Evolutionary conservation across 2,888 invertebrate genomes (phyloP), one percentile per base, ranked within the genome.

Genomic region (Dolomedes plantarius): DNA sequence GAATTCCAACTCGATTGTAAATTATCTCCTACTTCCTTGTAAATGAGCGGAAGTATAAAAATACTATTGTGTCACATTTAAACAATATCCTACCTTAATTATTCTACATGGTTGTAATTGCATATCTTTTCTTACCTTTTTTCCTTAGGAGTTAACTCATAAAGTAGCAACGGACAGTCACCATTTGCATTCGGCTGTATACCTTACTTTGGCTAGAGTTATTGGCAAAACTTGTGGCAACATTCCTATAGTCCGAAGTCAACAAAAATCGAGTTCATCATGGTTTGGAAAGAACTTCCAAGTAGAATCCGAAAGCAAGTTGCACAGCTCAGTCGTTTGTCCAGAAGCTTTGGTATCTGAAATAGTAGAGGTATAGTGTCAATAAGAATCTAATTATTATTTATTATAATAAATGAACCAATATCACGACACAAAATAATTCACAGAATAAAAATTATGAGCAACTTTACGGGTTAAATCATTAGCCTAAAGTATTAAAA

Each of bases 181-280:
- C 28, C n/a, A 32, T 71, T 50, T 72, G 41, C 79, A 67, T 72
- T 80, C 86, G 19, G 80, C 86, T 0, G 71, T 72, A n/a, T 50
- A 86, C 39, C n/a, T 86, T 31, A 39, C 86, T n/a, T 65, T 76
- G 9, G 36, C 71, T 19, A 69, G 76, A 27, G 62, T 80, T 41
- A 75, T 86, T 31, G 50, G 65, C 2, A 72, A 13, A 3, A 1
- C 71, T n/a, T 79, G 79, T 23, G 27, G 39, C 16, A 23, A 56
- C 9, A 27, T n/a, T 32, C n/a, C n/a, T 6, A n/a, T 19, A 9
- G n/a, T 67, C 19, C 31, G 67, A 32, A 19, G 28, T 3, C 23
- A 19, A 5, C 23, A 19, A 3, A 2, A 19, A 2, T 11, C 16
- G 5, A 13, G n/a, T n/a, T 1, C 32, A 32, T 67, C 67, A 1